Base-by-base conservation (phyloP, 2,113 vertebrate species). In the Hipposideros armiger region DNA sequence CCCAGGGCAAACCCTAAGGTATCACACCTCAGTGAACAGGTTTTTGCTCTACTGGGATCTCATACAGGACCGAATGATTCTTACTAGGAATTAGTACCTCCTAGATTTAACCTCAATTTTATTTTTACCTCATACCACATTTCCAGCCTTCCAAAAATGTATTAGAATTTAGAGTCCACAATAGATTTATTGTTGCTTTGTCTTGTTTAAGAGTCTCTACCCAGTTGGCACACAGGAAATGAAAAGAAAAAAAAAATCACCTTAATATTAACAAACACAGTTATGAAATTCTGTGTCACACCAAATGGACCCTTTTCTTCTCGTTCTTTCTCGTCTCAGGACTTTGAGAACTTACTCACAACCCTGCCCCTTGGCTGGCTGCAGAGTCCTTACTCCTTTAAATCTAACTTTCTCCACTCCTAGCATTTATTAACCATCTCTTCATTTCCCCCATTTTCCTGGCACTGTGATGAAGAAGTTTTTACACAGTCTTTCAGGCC, bases 41-140 rank as follows among this genome's bases (percentile, higher is more conserved):
- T 8, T 76, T 47, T 60, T 77, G n/a, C 16, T 92, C 47, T 82
- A 47, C 84, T 69, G 17, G n/a, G 69, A 94, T 62, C 73, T 60
- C 89, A 78, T 15, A 52, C 0, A 82, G 1, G 91, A 28, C n/a
- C 54, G 7, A 69, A 24, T 30, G n/a, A 81, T 87, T 84, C 77
- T 88, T 92, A 36, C 72, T 76, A 54, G 40, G 26, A 93, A 85
- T 95, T 81, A 78, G 62, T 42, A 60, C 76, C 73, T 80, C 69
- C 15, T 40, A 66, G 45, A 58, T 89, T 83, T 85, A 47, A 88
- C 76, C 62, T 94, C 58, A 77, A 45, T 70, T 92, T 87, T 95
- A 78, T 93, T 77, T 86, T 93, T 56, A 87, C 50, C 30, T 87
- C 60, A 72, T 76, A 47, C 58, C 85, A 16, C 54, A 84, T 95